Evolutionary conservation across 2,113 vertebrate species (phyloP).

Genomic region (Chaetops frenatus): DNA sequence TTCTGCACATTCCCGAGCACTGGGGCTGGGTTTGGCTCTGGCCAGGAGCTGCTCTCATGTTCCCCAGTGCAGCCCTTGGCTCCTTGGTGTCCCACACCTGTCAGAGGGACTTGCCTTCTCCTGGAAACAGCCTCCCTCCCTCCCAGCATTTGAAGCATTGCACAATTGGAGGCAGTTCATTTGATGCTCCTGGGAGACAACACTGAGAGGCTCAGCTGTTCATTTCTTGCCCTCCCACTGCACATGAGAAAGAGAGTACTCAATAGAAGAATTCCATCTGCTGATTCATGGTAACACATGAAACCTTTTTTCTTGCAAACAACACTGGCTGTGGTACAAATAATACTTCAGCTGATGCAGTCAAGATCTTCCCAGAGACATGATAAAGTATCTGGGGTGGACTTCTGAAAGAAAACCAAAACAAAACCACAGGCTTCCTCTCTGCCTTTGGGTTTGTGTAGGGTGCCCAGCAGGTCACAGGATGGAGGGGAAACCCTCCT

Average conservation of each 20-base stretch:
- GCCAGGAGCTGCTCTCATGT: neutral
- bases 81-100: conserved; percentile 53
- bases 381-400: neutral
- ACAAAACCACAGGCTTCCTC: neutral
- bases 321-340: neutral
- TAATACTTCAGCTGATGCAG: neutral
- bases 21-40: neutral
- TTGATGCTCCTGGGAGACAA: conserved; percentile 4
- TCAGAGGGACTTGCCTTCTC: neutral
- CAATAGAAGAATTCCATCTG: neutral
- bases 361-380: neutral
- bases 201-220: conserved; percentile 32
- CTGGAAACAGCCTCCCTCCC: neutral
- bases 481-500: neutral
- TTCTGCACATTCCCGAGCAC: conserved; percentile 20
- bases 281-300: conserved; percentile 39
- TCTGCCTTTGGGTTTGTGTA: neutral
- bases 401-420: neutral
- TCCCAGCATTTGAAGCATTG: neutral
- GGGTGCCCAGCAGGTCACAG: neutral
- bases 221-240: neutral
- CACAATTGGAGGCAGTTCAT: neutral
- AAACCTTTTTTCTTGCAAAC: neutral
- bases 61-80: neutral
- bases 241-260: neutral